Evolutionary conservation across 2,797 vertebrate genomes (phyloP), one percentile per base, ranked within the genome.

Genomic region (Eutrigla gurnardus): DNA sequence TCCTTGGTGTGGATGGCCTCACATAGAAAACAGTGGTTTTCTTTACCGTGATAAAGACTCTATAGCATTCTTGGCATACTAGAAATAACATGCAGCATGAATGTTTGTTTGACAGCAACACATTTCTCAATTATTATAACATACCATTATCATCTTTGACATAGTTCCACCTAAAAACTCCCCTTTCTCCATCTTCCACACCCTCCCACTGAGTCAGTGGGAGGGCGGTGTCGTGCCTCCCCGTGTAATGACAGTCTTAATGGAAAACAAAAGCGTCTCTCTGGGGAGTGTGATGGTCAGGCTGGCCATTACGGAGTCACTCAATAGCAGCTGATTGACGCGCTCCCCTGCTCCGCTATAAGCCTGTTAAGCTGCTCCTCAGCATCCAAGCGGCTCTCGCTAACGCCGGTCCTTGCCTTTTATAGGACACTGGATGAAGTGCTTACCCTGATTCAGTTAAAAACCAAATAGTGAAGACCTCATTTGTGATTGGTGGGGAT

Each of bases 201-300:
- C 52, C 63, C 14, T 49, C 58, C 60, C 66, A 79, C 36, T 62
- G 72, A 57, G 12, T 60, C 70, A 75, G 55, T 73, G 40, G 62
- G 81, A 46, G 77, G 62, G 25, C 47, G 47, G 68, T 72, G 83
- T 45, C 54, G 0, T 78, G 82, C 79, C 69, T 83, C 73, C 45
- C 59, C 36, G 70, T 62, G 65, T 91, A 92, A 92, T 88, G 89
- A 87, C 90, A 87, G 81, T 82, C 89, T 90, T 91, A 93, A 93
- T 93, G 89, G 93, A 89, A 90, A 93, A 93, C 87, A 90, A 94
- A 92, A 91, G 75, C 65, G 84, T 2, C 84, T 91, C 89, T 91
- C 87, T 58, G 58, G 83, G 86, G 90, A 86, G 85, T 87, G 88
- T 91, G 84, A 90, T 91, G 89, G 87, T 90, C 91, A 92, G 84